A percentile compares a stretch with the other conserved stretches of the same genome.
Conservation (phyloP, 2,113 vertebrate species). For the Chiloscyllium plagiosum region DNA sequence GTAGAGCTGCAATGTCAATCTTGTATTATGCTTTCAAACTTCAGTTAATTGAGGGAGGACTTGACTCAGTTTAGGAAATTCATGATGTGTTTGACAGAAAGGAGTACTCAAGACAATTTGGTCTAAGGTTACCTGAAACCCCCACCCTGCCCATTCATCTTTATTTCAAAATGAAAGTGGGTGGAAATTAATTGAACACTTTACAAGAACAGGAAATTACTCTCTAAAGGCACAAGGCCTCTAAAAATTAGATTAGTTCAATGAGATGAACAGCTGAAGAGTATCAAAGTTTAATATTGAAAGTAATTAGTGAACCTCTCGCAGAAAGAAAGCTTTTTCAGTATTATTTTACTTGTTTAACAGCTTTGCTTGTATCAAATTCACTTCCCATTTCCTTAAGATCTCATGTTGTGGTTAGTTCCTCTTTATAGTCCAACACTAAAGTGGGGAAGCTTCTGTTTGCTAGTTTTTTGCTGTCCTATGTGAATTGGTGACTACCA, state of each 20-base stretch:
- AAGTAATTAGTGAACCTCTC: neutral
- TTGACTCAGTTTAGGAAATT: neutral
- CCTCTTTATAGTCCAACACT: neutral
- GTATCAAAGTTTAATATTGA: neutral
- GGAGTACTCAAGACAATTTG: neutral
- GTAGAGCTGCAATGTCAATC: neutral
- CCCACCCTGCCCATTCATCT: neutral
- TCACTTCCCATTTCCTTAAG: neutral
- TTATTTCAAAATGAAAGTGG: constrained; percentile 14
- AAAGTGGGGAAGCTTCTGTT: neutral
- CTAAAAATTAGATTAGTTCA: neutral
- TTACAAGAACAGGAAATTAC: neutral
- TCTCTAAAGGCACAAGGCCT: neutral
- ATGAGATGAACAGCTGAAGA: neutral
- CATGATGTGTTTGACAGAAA: neutral
- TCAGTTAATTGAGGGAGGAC: neutral
- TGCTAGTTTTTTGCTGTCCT: neutral
- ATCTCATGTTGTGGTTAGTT: neutral
- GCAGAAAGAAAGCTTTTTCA: neutral
- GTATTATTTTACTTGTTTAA: neutral
- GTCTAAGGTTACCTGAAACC: neutral
- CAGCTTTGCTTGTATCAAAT: neutral
- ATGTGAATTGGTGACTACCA: neutral
- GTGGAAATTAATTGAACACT: constrained; percentile 11
- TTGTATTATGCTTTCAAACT: neutral